A percentile compares a stretch with the other conserved stretches of the same genome.
phyloP scores from a whole-genome alignment of 2,888 invertebrate genomes.

The Anticlea derivata region DNA sequence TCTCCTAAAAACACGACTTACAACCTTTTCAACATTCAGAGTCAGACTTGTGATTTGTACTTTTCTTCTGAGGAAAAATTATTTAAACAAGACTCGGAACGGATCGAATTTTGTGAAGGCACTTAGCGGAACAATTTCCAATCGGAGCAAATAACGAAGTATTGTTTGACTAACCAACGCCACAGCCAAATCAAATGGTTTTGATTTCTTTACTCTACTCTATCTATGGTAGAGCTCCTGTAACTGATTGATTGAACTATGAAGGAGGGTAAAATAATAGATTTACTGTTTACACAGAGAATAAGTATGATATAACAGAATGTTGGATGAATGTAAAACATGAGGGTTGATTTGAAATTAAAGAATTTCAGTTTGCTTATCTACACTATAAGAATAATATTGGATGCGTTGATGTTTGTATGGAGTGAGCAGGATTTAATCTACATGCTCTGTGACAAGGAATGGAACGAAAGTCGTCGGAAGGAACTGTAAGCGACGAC shows the following conservation, averaged over 20 bases:
- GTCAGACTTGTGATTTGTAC: background rate
- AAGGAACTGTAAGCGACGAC: constrained; percentile 36
- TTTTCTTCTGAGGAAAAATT: background rate
- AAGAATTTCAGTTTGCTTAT: no score
- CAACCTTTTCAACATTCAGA: background rate
- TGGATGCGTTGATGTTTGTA: no score
- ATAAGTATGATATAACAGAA: no score
- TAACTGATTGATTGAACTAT: no score
- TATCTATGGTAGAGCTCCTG: background rate
- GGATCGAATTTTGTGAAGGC: constrained; percentile 8
- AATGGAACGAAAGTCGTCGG: constrained; percentile 21
- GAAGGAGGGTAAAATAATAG: no score
- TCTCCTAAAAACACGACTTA: background rate
- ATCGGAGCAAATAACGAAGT: constrained; percentile 31
- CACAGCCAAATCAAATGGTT: background rate
- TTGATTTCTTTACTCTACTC: no score
- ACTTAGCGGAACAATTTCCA: constrained; percentile 23
- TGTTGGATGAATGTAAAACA: no score
- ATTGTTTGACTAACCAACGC: constrained; percentile 30
- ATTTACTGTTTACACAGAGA: no score
- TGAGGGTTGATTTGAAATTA: no score
- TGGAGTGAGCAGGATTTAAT: constrained; percentile 3
- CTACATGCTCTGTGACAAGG: constrained; percentile 20
- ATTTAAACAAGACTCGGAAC: background rate
- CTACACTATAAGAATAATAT: no score